Conservation (phyloP, 2,797 vertebrate species). For the Betta splendens region DNA sequence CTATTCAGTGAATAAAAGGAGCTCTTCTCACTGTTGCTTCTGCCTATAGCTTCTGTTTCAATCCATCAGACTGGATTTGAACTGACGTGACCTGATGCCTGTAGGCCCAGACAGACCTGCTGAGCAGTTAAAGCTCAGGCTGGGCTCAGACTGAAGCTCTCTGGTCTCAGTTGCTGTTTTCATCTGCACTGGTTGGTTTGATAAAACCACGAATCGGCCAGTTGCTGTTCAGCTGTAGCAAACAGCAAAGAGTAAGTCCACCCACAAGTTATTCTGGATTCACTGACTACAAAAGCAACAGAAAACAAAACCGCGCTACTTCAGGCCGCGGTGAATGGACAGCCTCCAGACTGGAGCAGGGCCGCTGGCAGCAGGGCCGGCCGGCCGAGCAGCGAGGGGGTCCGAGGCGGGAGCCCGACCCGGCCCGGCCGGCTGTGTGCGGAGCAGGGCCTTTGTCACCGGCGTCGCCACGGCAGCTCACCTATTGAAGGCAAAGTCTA, state of each 20-base stretch:
- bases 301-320: too few species aligned
- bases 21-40: too few species aligned
- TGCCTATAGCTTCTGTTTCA: too few species aligned
- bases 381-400: constrained; percentile 53
- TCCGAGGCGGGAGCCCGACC: constrained; percentile 39
- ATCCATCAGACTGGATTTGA: too few species aligned
- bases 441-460: constrained; percentile 60
- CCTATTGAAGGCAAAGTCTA: constrained; percentile 66
- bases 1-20: too few species aligned
- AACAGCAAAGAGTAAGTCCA: constrained; percentile 39
- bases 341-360: constrained; percentile 14
- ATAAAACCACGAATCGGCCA: constrained; percentile 31
- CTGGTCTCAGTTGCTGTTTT: too few species aligned
- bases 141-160: background rate
- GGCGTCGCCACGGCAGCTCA: constrained; percentile 63
- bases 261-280: constrained; percentile 43
- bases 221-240: constrained; percentile 21
- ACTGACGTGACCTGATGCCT: too few species aligned
- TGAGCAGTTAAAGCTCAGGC: too few species aligned
- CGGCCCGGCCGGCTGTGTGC: constrained; percentile 19
- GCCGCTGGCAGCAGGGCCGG: constrained; percentile 39
- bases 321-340: constrained; percentile 31
- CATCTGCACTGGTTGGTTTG: background rate
- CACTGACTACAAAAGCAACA: constrained; percentile 24
- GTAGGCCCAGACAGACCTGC: too few species aligned